Evolutionary conservation across 2,797 vertebrate genomes (phyloP).

Genomic region (Scomberomorus guttatus): DNA sequence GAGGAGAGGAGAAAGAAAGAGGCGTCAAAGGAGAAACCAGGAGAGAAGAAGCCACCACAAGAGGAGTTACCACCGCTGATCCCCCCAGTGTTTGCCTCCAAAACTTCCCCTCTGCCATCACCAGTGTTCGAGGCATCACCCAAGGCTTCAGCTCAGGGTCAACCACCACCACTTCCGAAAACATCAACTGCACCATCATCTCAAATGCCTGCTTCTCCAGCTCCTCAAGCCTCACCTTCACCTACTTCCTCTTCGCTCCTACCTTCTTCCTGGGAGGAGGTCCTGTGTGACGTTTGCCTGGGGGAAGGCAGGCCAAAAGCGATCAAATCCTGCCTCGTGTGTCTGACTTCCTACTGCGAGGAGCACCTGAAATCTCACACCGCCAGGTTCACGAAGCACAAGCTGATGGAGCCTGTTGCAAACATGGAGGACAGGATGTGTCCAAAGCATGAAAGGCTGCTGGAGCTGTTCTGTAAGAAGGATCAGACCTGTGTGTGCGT

Average conservation of each 20-base stretch:
- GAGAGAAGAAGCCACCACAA: constrained; percentile 14
- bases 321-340: constrained; percentile 85
- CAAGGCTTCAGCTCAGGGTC: neutral
- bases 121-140: constrained; percentile 19
- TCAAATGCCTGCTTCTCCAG: constrained; percentile 38
- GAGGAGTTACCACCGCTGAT: constrained; percentile 71
- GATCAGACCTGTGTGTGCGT: constrained; percentile 88
- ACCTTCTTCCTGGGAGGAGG: constrained; percentile 72
- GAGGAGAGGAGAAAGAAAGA: constrained; percentile 46
- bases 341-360: constrained; percentile 87
- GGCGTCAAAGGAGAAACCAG: constrained; percentile 28
- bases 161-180: constrained; percentile 2
- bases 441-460: constrained; percentile 83
- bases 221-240: constrained; percentile 38
- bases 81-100: constrained; percentile 34
- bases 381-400: constrained; percentile 86
- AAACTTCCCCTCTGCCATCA: constrained; percentile 31
- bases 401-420: constrained; percentile 85
- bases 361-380: constrained; percentile 84
- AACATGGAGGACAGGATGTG: constrained; percentile 89
- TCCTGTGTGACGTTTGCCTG: constrained; percentile 85
- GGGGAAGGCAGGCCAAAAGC: constrained; percentile 76
- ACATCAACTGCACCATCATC: constrained; percentile 45
- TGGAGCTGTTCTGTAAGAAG: constrained; percentile 89
- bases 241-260: constrained; percentile 26